phyloP scores from a whole-genome alignment of 2,888 invertebrate species.

The Drosophila monieri region DNA sequence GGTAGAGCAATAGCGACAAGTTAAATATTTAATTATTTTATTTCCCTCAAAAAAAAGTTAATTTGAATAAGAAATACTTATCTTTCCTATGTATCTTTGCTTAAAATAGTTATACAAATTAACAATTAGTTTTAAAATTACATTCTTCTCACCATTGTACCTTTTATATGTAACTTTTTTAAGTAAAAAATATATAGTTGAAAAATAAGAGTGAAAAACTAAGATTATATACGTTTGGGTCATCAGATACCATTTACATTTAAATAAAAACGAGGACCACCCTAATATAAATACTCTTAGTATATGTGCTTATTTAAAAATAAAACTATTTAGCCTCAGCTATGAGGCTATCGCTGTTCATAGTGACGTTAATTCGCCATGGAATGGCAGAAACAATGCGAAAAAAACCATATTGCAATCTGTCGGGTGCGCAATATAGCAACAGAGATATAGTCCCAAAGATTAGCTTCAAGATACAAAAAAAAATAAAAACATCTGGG shows the following conservation, averaged over 20 bases:
- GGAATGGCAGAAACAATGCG: slow-evolving; percentile 13
- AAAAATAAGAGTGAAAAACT: no score
- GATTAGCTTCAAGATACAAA: slow-evolving; percentile 24
- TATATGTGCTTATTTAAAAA: slow-evolving; percentile 53
- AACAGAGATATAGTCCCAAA: slow-evolving; percentile 6
- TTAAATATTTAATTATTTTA: no score
- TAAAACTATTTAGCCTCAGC: slow-evolving; percentile 75
- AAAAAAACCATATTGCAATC: slow-evolving; percentile 35
- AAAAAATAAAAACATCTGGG: slow-evolving; percentile 14
- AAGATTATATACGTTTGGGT: no score
- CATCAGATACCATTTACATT: no score
- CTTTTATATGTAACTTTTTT: no score
- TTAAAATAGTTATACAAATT: neutral
- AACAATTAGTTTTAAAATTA: neutral
- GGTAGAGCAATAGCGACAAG: no score
- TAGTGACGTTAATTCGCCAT: slow-evolving; percentile 57
- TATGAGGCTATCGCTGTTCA: slow-evolving; percentile 60
- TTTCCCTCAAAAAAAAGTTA: no score
- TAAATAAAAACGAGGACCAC: neutral
- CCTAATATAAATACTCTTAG: neutral
- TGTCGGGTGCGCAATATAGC: slow-evolving; percentile 21
- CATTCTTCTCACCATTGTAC: neutral
- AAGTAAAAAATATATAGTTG: no score
- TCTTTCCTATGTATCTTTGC: no score
- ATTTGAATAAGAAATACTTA: no score